Conservation (phyloP, 1,140 invertebrate species). For the Dolichoris vasculosae region DNA sequence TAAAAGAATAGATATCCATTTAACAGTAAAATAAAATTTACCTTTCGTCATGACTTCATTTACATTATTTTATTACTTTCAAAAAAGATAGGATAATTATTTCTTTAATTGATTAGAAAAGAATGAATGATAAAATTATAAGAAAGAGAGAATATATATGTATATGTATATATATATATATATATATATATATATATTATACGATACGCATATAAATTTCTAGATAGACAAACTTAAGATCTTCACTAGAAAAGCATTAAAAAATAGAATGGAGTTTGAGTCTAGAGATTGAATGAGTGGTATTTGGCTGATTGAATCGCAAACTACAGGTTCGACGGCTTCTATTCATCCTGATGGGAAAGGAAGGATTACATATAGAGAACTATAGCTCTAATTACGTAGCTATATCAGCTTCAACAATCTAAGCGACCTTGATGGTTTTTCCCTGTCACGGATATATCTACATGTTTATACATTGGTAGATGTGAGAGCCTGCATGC, state of each 20-base stretch:
- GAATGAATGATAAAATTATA: too few relatives aligned
- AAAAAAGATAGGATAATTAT: too few relatives aligned
- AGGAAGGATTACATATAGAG: slow-evolving; percentile 13
- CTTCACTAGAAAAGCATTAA: not conserved
- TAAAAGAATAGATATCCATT: too few relatives aligned
- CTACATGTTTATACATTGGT: not conserved
- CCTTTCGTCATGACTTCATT: too few relatives aligned
- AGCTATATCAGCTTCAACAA: slow-evolving; percentile 14
- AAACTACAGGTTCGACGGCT: not conserved
- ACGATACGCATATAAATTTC: not conserved
- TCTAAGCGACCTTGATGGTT: slow-evolving; percentile 42
- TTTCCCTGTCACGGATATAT: slow-evolving; percentile 37
- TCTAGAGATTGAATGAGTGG: not conserved
- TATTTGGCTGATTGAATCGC: not conserved
- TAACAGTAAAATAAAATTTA: too few relatives aligned
- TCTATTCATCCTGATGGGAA: not conserved
- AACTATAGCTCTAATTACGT: not conserved
- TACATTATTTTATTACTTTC: too few relatives aligned
- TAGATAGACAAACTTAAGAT: not conserved
- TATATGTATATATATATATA: too few relatives aligned
- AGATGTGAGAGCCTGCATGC: too few relatives aligned
- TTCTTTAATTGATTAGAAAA: not conserved
- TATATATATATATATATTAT: too few relatives aligned
- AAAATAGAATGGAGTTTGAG: not conserved
- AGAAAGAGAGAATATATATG: too few relatives aligned